Conservation (phyloP, 37 sponge, comb jelly and placozoan species). For the Diacarnus erythraeanus region DNA sequence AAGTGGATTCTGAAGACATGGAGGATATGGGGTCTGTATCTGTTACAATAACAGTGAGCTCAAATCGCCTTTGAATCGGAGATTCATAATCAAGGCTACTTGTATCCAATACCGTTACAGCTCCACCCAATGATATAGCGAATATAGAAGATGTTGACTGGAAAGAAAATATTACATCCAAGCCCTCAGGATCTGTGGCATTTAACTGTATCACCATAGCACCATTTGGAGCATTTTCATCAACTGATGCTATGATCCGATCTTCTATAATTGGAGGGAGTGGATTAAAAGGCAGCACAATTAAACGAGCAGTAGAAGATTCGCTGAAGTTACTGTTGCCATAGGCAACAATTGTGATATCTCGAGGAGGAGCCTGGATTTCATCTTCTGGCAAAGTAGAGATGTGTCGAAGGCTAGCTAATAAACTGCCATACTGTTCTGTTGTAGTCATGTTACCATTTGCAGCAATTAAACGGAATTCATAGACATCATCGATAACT, state of each 20-base stretch:
- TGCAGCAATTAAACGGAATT: neutral
- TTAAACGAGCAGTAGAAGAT: conserved; percentile 18
- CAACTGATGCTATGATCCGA: neutral
- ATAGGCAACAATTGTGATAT: conserved; percentile 42
- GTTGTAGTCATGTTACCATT: neutral
- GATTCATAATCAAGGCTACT: conserved; percentile 26
- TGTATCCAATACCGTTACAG: conserved; percentile 21
- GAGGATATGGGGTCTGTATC: conserved; percentile 26
- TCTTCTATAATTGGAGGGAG: conserved; percentile 25
- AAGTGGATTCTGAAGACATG: conserved; percentile 24
- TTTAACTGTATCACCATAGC: conserved; percentile 4
- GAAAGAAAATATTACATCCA: conserved; percentile 19
- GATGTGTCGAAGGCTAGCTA: conserved; percentile 22
- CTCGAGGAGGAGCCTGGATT: conserved; percentile 16
- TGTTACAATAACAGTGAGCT: conserved; percentile 25
- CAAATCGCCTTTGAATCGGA: conserved; percentile 5
- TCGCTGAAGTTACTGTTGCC: neutral
- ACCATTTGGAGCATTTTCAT: conserved; percentile 21
- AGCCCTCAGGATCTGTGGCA: conserved; percentile 62
- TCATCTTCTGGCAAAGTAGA: conserved; percentile 20
- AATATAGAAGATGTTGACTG: conserved; percentile 14
- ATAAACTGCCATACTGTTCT: conserved; percentile 21
- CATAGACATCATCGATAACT: neutral
- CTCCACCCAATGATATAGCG: conserved; percentile 25
- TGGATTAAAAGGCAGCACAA: conserved; percentile 6